Evolutionary conservation across 2,113 vertebrate species (phyloP).

Genomic region (Acanthisitta chloris): DNA sequence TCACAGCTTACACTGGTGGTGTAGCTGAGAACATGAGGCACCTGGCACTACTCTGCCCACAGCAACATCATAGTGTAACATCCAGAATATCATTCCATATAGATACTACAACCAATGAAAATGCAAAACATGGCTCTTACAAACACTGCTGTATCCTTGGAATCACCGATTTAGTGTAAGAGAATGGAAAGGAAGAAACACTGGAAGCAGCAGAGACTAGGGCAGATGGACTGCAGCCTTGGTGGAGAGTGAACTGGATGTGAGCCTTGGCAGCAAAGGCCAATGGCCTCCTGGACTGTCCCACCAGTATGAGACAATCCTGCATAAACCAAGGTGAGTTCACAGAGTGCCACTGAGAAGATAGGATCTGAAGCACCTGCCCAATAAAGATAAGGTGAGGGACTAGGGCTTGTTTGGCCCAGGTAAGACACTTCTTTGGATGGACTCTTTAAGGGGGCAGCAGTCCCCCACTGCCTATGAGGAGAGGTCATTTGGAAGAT

Average conservation of each 20-base stretch:
- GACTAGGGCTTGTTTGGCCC: not conserved
- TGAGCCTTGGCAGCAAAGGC: not conserved
- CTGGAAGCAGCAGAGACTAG: not conserved
- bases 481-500: not conserved
- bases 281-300: not conserved
- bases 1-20: not conserved
- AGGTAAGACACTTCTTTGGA: not conserved
- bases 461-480: accelerated
- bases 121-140: not conserved
- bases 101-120: not conserved
- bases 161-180: not conserved
- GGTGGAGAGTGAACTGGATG: not conserved
- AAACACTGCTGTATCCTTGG: not conserved
- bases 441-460: not conserved
- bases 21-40: not conserved
- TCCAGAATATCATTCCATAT: not conserved
- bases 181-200: not conserved
- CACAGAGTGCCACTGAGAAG: not conserved
- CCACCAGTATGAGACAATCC: not conserved
- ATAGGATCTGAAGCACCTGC: not conserved
- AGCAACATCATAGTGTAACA: not conserved
- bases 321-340: not conserved
- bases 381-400: not conserved
- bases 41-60: not conserved
- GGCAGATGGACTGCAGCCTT: not conserved